Evolutionary conservation across 1,140 invertebrate species (phyloP).

Genomic region (Halotydeus destructor): DNA sequence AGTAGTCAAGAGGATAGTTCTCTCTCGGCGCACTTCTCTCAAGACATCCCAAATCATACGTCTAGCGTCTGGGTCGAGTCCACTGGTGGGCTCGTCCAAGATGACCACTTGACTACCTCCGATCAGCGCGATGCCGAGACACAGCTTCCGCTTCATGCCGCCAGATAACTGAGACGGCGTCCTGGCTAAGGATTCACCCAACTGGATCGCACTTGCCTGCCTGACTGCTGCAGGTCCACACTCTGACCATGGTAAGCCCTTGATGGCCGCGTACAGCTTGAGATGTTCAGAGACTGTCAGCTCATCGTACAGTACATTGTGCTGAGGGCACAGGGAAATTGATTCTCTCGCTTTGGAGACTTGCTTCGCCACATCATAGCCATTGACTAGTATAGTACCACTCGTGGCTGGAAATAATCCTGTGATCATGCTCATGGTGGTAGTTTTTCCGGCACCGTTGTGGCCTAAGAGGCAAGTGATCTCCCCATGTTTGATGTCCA

Average conservation of each 20-base stretch:
- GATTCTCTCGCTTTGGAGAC: slow-evolving; percentile 36
- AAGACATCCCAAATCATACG: slow-evolving; percentile 38
- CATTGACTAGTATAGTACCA: slow-evolving; percentile 43
- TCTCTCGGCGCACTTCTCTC: slow-evolving; percentile 20
- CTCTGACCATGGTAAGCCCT: slow-evolving; percentile 7
- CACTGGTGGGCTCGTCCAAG: slow-evolving; percentile 22
- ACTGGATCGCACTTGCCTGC: no score
- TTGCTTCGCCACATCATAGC: slow-evolving; percentile 35
- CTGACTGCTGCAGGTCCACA: background rate
- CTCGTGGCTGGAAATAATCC: slow-evolving; percentile 40
- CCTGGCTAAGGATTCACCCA: no score
- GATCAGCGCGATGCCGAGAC: slow-evolving; percentile 30
- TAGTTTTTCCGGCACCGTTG: slow-evolving; percentile 51
- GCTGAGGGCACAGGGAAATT: slow-evolving; percentile 71
- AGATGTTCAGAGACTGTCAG: slow-evolving; percentile 22
- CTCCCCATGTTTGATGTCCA: slow-evolving; percentile 37
- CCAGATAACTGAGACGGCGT: slow-evolving; percentile 30
- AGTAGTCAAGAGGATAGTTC: slow-evolving; percentile 73
- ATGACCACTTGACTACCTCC: slow-evolving; percentile 26
- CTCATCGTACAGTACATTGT: slow-evolving; percentile 27
- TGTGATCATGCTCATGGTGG: slow-evolving; percentile 58
- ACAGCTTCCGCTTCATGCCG: slow-evolving; percentile 32
- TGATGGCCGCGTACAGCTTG: slow-evolving; percentile 5
- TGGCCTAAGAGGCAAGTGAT: slow-evolving; percentile 36
- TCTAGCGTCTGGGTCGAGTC: slow-evolving; percentile 34